A percentile compares a stretch with the other conserved stretches of the same genome.
phyloP scores from a whole-genome alignment of 2,888 invertebrate genomes.

The Atrina japonica region DNA sequence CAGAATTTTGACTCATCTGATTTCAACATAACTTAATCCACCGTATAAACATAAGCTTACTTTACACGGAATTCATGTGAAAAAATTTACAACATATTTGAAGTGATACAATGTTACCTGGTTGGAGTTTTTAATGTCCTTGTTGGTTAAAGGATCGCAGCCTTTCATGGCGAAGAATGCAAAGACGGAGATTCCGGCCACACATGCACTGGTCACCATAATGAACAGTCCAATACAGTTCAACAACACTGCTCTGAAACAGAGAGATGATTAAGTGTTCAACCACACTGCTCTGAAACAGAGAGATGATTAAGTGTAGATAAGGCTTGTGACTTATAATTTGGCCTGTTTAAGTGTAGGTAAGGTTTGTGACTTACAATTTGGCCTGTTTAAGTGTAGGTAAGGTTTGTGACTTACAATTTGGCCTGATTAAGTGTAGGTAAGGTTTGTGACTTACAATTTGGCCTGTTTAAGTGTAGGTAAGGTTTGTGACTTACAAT shows the following conservation, averaged over 20 bases:
- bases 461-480: too few relatives aligned
- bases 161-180: slow-evolving; percentile 44
- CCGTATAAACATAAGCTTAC: too few relatives aligned
- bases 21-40: too few relatives aligned
- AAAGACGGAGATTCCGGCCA: slow-evolving; percentile 88
- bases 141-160: slow-evolving; percentile 44
- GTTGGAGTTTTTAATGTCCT: slow-evolving; percentile 42
- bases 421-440: too few relatives aligned
- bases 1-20: too few relatives aligned
- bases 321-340: not conserved
- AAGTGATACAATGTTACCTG: slow-evolving; percentile 22
- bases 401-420: not conserved
- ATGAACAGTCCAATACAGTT: slow-evolving; percentile 34
- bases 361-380: not conserved
- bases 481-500: too few relatives aligned
- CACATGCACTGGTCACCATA: slow-evolving; percentile 62
- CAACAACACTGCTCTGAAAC: slow-evolving; percentile 36
- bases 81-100: not conserved
- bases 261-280: slow-evolving; percentile 13
- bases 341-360: not conserved
- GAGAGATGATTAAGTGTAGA: slow-evolving; percentile 8
- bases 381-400: not conserved
- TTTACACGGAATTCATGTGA: not conserved
- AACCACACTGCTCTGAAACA: slow-evolving; percentile 34
- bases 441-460: too few relatives aligned